Percentiles rank a stretch among this genome's conserved stretches.
Evolutionary conservation across 1,140 invertebrate genomes (phyloP).

Genomic region (Penaeus vannamei): DNA sequence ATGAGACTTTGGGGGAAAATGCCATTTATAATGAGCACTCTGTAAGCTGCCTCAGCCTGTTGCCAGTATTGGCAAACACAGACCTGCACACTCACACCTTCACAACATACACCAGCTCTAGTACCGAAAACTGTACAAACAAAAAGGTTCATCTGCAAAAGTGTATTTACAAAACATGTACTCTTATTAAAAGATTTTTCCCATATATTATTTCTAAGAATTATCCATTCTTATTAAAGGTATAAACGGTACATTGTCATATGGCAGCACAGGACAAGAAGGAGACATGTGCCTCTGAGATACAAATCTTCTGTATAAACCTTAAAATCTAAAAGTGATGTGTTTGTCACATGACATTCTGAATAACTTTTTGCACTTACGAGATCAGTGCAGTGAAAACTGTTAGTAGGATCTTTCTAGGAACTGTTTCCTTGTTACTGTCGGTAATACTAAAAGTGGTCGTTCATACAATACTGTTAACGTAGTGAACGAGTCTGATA

Average conservation of each 20-base stretch:
- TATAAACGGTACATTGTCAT: constrained; percentile 63
- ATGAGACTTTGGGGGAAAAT: not conserved
- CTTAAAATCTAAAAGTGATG: constrained; percentile 64
- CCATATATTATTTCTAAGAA: constrained; percentile 61
- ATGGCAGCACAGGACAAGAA: constrained; percentile 63
- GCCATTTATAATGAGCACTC: constrained; percentile 39
- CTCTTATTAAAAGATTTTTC: constrained; percentile 54
- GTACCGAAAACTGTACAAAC: constrained; percentile 66
- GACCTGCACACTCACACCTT: constrained; percentile 62
- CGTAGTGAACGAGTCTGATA: constrained; percentile 41
- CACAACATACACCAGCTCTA: constrained; percentile 65
- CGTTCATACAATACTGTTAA: constrained; percentile 61
- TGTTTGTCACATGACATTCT: constrained; percentile 61
- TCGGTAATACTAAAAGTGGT: constrained; percentile 59
- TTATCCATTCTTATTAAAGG: constrained; percentile 61
- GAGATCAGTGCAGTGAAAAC: constrained; percentile 58
- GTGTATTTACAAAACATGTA: constrained; percentile 63
- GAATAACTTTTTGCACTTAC: constrained; percentile 49
- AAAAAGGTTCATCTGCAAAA: constrained; percentile 63
- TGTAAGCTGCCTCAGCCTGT: constrained; percentile 54
- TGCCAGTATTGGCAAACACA: constrained; percentile 38
- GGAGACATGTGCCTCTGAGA: constrained; percentile 58
- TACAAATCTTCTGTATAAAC: constrained; percentile 65
- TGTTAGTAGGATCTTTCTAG: constrained; percentile 65
- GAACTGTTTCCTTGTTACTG: constrained; percentile 64